phyloP scores from a whole-genome alignment of 2,888 invertebrate genomes.

The Calameuta idolon region DNA sequence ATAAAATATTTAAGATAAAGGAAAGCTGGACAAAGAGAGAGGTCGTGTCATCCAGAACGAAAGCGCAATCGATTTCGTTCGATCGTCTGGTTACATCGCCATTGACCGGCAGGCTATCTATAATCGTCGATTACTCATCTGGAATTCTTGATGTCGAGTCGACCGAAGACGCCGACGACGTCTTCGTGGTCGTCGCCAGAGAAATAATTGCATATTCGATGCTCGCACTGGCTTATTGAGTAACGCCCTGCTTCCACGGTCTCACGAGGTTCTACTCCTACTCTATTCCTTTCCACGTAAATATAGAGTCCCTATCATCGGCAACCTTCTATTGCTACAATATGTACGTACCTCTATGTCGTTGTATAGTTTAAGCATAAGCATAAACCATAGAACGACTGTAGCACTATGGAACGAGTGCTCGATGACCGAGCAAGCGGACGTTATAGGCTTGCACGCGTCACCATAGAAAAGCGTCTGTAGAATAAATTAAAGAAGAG shows the following conservation, averaged over 20 bases:
- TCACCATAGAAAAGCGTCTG: conserved; percentile 17
- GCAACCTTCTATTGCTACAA: no score
- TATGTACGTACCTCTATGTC: not conserved
- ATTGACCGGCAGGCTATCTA: no score
- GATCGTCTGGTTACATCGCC: not conserved
- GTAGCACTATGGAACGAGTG: no score
- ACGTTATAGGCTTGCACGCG: conserved; percentile 21
- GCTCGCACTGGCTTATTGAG: conserved; percentile 22
- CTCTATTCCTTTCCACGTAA: no score
- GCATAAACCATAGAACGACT: no score
- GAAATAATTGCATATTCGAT: conserved; percentile 20
- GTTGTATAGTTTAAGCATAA: not conserved
- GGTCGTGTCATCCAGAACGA: not conserved
- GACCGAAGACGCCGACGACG: no score
- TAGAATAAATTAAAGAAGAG: conserved; percentile 25
- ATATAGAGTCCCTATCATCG: no score
- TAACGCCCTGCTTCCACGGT: conserved; percentile 16
- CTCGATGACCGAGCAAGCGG: conserved; percentile 16
- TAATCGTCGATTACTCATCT: no score
- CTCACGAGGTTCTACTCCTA: no score
- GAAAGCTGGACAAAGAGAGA: no score
- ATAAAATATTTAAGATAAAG: no score
- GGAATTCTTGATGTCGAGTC: no score
- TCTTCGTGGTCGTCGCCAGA: not conserved
- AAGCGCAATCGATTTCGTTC: not conserved